Evolutionary conservation across 1,140 invertebrate genomes (phyloP).

Genomic region (Coelopa frigida): DNA sequence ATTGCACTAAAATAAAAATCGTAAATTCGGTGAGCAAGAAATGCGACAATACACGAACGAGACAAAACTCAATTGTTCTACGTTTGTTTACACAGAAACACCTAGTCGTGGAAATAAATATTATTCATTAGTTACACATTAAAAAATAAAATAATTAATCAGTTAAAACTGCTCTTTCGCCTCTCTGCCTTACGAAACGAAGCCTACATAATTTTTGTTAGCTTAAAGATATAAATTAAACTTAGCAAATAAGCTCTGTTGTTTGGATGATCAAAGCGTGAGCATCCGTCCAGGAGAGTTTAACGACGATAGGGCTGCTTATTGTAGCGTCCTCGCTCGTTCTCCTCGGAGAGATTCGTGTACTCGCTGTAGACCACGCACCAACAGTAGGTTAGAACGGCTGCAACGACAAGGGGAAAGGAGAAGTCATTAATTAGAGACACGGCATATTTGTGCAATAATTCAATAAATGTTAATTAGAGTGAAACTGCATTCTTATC

Average conservation of each 20-base stretch:
- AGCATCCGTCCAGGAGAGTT: background rate
- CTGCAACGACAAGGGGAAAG: slow-evolving; percentile 49
- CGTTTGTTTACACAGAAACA: background rate
- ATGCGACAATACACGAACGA: background rate
- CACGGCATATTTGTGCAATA: too few species aligned
- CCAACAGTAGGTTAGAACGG: slow-evolving; percentile 64
- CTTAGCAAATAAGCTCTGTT: too few species aligned
- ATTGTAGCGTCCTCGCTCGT: slow-evolving; percentile 55
- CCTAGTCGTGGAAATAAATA: background rate
- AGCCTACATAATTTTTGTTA: background rate
- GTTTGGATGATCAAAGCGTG: too few species aligned
- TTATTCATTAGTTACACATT: background rate
- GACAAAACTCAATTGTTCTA: background rate
- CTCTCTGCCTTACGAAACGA: too few species aligned
- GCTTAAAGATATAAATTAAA: background rate
- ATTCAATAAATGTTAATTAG: too few species aligned
- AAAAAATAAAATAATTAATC: slow-evolving; percentile 6
- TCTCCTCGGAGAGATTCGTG: slow-evolving; percentile 60
- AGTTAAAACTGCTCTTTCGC: slow-evolving; percentile 3
- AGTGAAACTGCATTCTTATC: slow-evolving; percentile 5
- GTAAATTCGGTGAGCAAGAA: slow-evolving; percentile 1
- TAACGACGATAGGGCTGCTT: slow-evolving; percentile 59
- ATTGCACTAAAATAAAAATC: background rate
- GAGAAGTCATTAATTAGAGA: slow-evolving; percentile 1
- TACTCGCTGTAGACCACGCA: slow-evolving; percentile 73